Evolutionary conservation across 2,113 vertebrate genomes (phyloP).

Genomic region (Danionella cerebrum): DNA sequence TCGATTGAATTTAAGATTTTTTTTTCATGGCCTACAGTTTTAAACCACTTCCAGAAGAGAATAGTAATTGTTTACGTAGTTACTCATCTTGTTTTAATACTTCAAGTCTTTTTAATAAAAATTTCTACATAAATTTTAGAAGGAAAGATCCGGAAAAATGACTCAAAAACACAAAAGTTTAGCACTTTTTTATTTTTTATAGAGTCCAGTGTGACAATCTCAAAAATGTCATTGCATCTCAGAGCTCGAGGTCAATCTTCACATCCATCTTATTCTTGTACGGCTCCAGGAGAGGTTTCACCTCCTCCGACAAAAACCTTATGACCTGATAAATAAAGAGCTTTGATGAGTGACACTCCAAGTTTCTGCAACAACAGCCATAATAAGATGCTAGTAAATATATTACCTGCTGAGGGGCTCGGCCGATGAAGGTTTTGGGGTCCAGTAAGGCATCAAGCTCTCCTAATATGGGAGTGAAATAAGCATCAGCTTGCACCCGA

Average conservation of each 20-base stretch:
- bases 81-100: no score
- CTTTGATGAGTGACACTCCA: not conserved
- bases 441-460: conserved; percentile 80
- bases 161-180: not conserved
- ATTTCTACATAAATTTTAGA: no score
- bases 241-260: conserved; percentile 83
- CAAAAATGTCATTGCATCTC: conserved; percentile 28
- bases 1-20: no score
- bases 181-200: not conserved
- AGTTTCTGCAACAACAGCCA: not conserved
- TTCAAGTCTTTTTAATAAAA: no score
- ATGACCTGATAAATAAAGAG: conserved; percentile 66
- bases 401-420: conserved; percentile 92
- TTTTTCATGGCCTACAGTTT: no score
- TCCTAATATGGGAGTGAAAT: conserved; percentile 81
- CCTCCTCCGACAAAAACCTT: conserved; percentile 85
- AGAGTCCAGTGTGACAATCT: not conserved
- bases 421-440: conserved; percentile 85
- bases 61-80: no score
- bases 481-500: conserved; percentile 75
- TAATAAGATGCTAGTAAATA: no score
- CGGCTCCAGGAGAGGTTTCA: conserved; percentile 70
- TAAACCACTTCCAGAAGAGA: no score
- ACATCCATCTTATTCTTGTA: conserved; percentile 76
- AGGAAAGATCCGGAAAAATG: no score